A percentile compares a stretch with the other conserved stretches of the same genome.
Conservation (phyloP, 1,140 invertebrate genomes). For the Ooceraea biroi region DNA sequence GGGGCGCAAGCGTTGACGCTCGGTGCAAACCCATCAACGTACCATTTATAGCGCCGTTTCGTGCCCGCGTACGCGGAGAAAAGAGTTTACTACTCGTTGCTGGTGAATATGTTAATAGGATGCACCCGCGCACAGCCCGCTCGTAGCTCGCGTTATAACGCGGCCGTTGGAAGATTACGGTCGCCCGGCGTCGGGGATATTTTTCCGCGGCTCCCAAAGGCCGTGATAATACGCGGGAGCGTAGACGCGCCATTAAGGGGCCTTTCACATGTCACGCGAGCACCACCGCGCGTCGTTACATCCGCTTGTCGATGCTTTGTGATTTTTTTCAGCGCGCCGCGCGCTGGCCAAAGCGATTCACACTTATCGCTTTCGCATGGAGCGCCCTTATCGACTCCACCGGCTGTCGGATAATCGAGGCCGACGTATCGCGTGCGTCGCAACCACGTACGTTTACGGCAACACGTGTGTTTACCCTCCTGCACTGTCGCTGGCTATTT, state of each 20-base stretch:
- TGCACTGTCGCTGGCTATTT: constrained; percentile 24
- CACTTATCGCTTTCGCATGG: constrained; percentile 67
- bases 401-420: constrained; percentile 39
- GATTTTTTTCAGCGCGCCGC: constrained; percentile 4
- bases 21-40: constrained; percentile 81
- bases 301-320: constrained; percentile 65
- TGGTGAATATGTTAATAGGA: constrained; percentile 74
- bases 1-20: constrained; percentile 72
- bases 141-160: constrained; percentile 39
- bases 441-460: not conserved
- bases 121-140: constrained; percentile 42
- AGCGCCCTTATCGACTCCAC: constrained; percentile 46
- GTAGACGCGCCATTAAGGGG: constrained; percentile 69
- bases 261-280: constrained; percentile 69
- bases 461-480: constrained; percentile 36
- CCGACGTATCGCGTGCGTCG: constrained; percentile 49
- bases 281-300: constrained; percentile 61
- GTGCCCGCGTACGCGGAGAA: constrained; percentile 50
- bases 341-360: constrained; percentile 62
- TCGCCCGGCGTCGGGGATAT: constrained; percentile 40
- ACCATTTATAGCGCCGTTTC: constrained; percentile 80
- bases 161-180: constrained; percentile 43
- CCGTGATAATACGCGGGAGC: constrained; percentile 56
- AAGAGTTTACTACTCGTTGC: constrained; percentile 73
- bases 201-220: constrained; percentile 62